Evolutionary conservation across 2,888 invertebrate species (phyloP).

Genomic region (Pheosia gnoma): DNA sequence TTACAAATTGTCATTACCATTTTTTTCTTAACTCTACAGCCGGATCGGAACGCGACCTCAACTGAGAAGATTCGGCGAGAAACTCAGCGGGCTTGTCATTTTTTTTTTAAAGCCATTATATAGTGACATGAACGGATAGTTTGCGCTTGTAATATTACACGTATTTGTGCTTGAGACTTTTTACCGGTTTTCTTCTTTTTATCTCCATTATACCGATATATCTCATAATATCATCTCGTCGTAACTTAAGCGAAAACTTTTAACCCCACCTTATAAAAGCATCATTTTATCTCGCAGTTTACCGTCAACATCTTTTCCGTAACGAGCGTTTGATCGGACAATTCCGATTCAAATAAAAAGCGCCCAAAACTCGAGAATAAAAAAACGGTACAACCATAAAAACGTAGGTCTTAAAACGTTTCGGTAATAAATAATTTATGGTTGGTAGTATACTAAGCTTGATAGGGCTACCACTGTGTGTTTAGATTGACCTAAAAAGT

Average conservation of each 20-base stretch:
- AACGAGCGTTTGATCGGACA: slow-evolving; percentile 39
- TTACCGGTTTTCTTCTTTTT: too few relatives aligned
- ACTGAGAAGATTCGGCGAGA: too few relatives aligned
- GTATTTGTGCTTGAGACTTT: too few relatives aligned
- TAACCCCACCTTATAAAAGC: slow-evolving; percentile 5
- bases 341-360: slow-evolving; percentile 46
- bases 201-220: not conserved
- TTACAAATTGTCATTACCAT: too few relatives aligned
- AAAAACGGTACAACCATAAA: slow-evolving; percentile 46
- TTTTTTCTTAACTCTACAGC: too few relatives aligned
- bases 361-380: slow-evolving; percentile 41
- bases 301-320: slow-evolving; percentile 13
- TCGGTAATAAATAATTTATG: slow-evolving; percentile 53
- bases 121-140: too few relatives aligned
- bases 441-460: slow-evolving; percentile 13
- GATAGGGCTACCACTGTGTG: slow-evolving; percentile 2
- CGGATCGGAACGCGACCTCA: too few relatives aligned
- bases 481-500: not conserved
- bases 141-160: too few relatives aligned
- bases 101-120: too few relatives aligned
- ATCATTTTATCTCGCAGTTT: slow-evolving; percentile 1
- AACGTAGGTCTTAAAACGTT: slow-evolving; percentile 51
- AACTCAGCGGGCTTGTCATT: too few relatives aligned
- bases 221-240: not conserved
- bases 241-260: slow-evolving; percentile 2